phyloP scores from a whole-genome alignment of 1,140 invertebrate species.

The Lepidurus apus region DNA sequence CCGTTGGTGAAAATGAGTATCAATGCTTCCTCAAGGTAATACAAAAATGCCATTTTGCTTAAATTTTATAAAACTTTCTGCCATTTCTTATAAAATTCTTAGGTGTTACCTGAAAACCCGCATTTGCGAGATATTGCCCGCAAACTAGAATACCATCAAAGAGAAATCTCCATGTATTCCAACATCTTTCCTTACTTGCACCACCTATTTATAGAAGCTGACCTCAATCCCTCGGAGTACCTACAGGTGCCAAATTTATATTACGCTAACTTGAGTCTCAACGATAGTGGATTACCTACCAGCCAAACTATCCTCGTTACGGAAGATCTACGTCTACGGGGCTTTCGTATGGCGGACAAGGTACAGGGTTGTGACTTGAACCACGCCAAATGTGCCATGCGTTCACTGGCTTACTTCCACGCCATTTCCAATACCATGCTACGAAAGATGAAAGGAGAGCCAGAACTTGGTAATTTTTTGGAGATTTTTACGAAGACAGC shows the following conservation, averaged over 20 bases:
- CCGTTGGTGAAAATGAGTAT: background rate
- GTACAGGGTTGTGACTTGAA: slow-evolving; percentile 29
- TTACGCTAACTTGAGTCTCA: background rate
- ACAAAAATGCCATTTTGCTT: background rate
- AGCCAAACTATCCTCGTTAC: slow-evolving; percentile 25
- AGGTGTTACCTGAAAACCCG: background rate
- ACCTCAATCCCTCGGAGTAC: background rate
- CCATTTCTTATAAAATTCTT: background rate
- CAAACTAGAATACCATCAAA: background rate
- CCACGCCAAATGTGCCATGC: slow-evolving; percentile 26
- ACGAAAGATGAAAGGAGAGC: background rate
- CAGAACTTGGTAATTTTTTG: background rate
- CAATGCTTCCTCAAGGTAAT: background rate
- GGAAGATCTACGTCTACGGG: slow-evolving; percentile 26
- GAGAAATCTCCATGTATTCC: background rate
- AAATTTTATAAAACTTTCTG: too few species aligned
- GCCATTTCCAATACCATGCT: background rate
- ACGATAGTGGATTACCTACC: background rate
- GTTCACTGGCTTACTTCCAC: slow-evolving; percentile 31
- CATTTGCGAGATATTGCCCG: background rate
- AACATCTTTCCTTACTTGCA: background rate
- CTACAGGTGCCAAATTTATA: background rate
- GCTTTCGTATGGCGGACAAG: slow-evolving; percentile 30
- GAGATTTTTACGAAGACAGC: background rate
- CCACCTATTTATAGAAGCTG: background rate